A percentile compares a stretch with the other conserved stretches of the same genome.
phyloP scores from a whole-genome alignment of 2,888 invertebrate genomes.

The Sicus ferrugineus region DNA sequence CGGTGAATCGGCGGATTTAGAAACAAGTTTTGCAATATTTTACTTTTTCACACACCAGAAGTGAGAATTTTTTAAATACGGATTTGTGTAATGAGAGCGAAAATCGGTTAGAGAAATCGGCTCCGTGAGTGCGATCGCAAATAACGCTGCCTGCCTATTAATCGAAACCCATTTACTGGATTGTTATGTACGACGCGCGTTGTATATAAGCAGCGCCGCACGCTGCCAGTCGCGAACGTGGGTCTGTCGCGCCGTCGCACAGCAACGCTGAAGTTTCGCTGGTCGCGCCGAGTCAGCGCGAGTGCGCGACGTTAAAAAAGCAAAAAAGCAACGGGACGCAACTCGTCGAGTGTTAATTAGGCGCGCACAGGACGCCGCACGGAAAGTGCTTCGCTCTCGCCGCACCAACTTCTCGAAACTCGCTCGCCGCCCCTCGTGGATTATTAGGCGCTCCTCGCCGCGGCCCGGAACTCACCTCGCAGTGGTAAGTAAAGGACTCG shows the following conservation, averaged over 20 bases:
- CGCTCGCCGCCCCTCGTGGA: too few species aligned
- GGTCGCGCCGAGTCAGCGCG: not conserved
- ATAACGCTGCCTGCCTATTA: not conserved
- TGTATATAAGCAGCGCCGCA: conserved; percentile 11
- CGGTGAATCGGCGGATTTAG: not conserved
- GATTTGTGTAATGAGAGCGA: not conserved
- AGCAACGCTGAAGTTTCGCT: conserved; percentile 28
- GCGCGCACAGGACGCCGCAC: not conserved
- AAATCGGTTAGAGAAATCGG: not conserved
- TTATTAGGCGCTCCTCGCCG: too few species aligned
- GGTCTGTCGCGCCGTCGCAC: conserved; percentile 31
- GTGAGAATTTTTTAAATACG: too few species aligned
- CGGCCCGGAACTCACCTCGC: too few species aligned
- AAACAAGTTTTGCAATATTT: too few species aligned
- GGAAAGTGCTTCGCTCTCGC: too few species aligned
- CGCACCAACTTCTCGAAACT: too few species aligned
- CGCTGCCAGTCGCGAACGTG: conserved; percentile 2
- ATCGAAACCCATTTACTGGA: too few species aligned
- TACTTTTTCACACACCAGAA: too few species aligned
- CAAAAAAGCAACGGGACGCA: not conserved
- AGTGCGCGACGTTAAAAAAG: not conserved
- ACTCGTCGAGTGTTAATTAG: not conserved
- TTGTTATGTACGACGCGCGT: not conserved
- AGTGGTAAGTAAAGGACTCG: too few species aligned
- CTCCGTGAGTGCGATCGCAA: not conserved